phyloP scores from a whole-genome alignment of 2,797 vertebrate genomes.

The Botia kubotai region DNA sequence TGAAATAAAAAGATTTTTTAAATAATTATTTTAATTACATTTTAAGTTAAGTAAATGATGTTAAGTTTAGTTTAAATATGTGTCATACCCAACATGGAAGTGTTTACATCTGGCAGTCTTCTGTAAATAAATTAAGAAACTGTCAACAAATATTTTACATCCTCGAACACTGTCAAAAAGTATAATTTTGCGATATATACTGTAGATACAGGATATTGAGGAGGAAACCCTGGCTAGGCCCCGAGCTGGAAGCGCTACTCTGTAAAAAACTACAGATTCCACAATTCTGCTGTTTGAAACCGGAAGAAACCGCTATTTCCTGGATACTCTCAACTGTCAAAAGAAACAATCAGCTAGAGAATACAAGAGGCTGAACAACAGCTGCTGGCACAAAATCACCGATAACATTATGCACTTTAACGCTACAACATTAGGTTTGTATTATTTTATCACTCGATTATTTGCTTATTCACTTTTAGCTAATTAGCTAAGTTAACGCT shows the following conservation, averaged over 20 bases:
- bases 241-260: neutral
- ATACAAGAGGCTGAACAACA: neutral
- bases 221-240: neutral
- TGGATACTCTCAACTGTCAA: conserved; percentile 55
- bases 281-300: conserved; percentile 9
- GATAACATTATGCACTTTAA: conserved; percentile 23
- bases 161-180: neutral
- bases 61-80: neutral
- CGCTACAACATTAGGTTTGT: neutral
- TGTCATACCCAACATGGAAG: neutral
- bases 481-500: neutral
- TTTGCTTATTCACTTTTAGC: neutral
- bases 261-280: conserved; percentile 55
- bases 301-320: conserved; percentile 48
- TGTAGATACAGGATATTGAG: neutral
- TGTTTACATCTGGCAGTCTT: neutral
- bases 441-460: neutral
- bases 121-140: neutral
- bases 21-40: too few relatives aligned
- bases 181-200: neutral
- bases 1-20: neutral
- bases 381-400: neutral
- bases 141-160: neutral
- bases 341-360: conserved; percentile 20
- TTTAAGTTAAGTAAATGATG: too few relatives aligned